Conservation (phyloP, 2,888 invertebrate species). For the Megaustenia siamemsis region DNA sequence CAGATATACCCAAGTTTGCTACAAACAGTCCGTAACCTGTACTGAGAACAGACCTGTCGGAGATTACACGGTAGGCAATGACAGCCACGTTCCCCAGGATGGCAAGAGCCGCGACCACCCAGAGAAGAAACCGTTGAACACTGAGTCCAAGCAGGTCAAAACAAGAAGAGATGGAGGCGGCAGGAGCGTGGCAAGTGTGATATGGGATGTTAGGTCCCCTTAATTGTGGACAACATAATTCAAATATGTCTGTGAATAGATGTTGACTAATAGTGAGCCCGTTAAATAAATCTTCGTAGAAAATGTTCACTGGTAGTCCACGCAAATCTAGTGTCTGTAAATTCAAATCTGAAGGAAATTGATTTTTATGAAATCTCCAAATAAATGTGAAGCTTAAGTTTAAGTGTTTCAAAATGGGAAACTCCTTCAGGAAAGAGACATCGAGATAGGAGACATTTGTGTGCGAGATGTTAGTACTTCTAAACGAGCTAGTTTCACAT, state of each 20-base stretch:
- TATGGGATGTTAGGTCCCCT: not conserved
- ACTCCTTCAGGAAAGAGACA: too few species aligned
- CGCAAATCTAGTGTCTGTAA: slow-evolving; percentile 25
- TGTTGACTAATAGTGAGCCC: not conserved
- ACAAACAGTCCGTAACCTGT: slow-evolving; percentile 41
- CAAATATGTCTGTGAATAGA: not conserved
- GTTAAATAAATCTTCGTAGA: slow-evolving; percentile 10
- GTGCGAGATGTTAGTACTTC: too few species aligned
- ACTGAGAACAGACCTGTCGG: slow-evolving; percentile 62
- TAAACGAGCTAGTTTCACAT: too few species aligned
- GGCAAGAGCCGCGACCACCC: slow-evolving; percentile 60
- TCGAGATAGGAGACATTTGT: too few species aligned
- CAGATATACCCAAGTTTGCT: slow-evolving; percentile 53
- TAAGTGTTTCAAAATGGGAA: not conserved
- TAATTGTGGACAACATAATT: slow-evolving; percentile 44
- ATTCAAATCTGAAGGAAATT: not conserved
- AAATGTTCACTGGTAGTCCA: not conserved
- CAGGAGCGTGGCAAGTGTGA: slow-evolving; percentile 52
- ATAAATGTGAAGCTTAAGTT: not conserved
- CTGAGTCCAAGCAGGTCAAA: slow-evolving; percentile 61
- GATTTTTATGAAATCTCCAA: not conserved
- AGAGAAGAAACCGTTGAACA: slow-evolving; percentile 57
- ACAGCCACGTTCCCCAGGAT: slow-evolving; percentile 61
- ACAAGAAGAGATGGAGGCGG: slow-evolving; percentile 64
- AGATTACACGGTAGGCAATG: slow-evolving; percentile 54